Conservation (phyloP, 1,140 invertebrate species). For the Sycophaga agraensis region DNA sequence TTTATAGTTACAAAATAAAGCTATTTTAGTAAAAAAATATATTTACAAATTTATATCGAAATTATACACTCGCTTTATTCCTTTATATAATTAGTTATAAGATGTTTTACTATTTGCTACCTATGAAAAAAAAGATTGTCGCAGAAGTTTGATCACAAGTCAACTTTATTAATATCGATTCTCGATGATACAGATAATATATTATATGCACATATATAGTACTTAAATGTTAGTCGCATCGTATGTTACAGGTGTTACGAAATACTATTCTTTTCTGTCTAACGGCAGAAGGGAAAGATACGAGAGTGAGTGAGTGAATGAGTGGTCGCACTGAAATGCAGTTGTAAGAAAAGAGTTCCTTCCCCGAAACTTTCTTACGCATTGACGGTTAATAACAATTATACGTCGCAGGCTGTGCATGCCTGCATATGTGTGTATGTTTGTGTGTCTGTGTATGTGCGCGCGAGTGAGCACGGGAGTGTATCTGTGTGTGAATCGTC, state of each 20-base stretch:
- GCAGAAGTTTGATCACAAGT: too few species aligned
- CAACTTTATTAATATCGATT: slow-evolving; percentile 38
- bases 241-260: slow-evolving; percentile 37
- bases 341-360: not conserved
- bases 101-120: too few species aligned
- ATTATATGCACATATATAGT: slow-evolving; percentile 32
- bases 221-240: slow-evolving; percentile 39
- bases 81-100: too few species aligned
- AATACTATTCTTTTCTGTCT: slow-evolving; percentile 24
- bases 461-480: too few species aligned
- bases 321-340: not conserved
- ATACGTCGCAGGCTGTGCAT: not conserved
- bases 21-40: slow-evolving; percentile 25
- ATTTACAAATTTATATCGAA: too few species aligned
- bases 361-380: not conserved
- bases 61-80: too few species aligned
- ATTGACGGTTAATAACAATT: slow-evolving; percentile 1
- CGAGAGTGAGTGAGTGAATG: not conserved
- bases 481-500: not conserved
- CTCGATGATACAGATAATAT: slow-evolving; percentile 35
- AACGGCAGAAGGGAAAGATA: slow-evolving; percentile 4
- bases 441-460: not conserved
- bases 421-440: not conserved
- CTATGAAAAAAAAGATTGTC: too few species aligned
- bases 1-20: slow-evolving; percentile 25